Base-by-base conservation (phyloP, 2,797 vertebrate genomes). In the Syngnathus rostellatus region DNA sequence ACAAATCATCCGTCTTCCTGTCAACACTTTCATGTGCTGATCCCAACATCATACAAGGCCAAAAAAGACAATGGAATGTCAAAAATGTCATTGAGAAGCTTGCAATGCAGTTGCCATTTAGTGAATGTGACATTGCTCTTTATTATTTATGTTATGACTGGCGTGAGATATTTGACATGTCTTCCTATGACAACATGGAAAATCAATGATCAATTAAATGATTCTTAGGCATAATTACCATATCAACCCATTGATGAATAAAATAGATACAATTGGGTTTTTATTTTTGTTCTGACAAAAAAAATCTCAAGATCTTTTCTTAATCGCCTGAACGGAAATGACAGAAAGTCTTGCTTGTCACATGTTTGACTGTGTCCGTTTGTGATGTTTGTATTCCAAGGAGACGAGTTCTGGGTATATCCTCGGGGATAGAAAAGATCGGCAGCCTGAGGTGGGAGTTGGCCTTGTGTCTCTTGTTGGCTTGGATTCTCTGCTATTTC, bases 401-500 rank as follows among this genome's bases (percentile, higher is more conserved):
- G 90, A 92, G 91, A 81, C 79, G 93, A 71, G 94, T 95, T 2
- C 78, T 97, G 19, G 91, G 90, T 73, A 92, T 96, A 78, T 94
- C 94, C 0, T 65, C 83, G 0, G 93, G 94, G 51, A 96, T 96
- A 75, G 91, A 95, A 53, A 79, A 96, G 58, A 75, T 94, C 60
- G 94, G 94, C 11, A 80, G 86, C 59, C 82, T 97, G 77, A 90
- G 92, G 66, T 96, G 94, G 94, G 93, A 96, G 74, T 77, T 96
- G 77, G 93, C 85, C 7, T 72, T 96, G 58, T 96, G 94, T 72
- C 91, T 96, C 19, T 54, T 95, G 63, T 83, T 96, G 3, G 93
- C 92, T 0, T 96, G 94, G 94, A 85, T 94, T 72, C 79, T 94
- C 71, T 96, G 94, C 48, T 95, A 95, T 85, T 95, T 95, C 83